phyloP scores from a whole-genome alignment of 1,140 invertebrate species.

The Drosophila kanapiae region DNA sequence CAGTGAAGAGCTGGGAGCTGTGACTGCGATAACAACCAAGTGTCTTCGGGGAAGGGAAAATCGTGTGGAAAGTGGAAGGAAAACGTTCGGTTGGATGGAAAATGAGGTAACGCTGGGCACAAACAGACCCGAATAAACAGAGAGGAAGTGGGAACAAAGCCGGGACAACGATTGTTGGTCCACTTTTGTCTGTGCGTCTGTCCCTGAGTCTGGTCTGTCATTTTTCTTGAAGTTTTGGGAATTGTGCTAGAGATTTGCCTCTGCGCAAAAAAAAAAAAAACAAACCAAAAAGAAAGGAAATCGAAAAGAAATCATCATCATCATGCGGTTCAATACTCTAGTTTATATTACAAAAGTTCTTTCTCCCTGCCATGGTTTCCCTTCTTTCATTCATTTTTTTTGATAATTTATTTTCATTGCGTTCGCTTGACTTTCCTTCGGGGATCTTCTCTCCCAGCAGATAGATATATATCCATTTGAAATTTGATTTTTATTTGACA shows the following conservation, averaged over 20 bases:
- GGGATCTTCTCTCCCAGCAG: constrained; percentile 19
- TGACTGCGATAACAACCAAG: constrained; percentile 43
- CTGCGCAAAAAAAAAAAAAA: not conserved
- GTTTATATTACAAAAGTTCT: constrained; percentile 80
- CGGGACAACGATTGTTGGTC: constrained; percentile 39
- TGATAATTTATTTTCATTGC: constrained; percentile 82
- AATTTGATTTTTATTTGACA: constrained; percentile 84
- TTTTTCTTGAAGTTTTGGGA: constrained; percentile 67
- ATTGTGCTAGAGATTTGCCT: constrained; percentile 70
- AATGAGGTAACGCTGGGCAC: constrained; percentile 69
- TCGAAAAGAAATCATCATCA: constrained; percentile 62
- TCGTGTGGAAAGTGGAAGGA: constrained; percentile 5
- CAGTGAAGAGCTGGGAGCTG: constrained; percentile 34
- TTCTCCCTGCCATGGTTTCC: constrained; percentile 10
- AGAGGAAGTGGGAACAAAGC: constrained; percentile 49
- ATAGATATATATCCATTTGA: constrained; percentile 74
- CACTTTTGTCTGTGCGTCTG: constrained; percentile 25
- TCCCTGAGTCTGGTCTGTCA: constrained; percentile 30
- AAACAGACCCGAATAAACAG: constrained; percentile 77
- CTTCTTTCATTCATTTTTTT: constrained; percentile 28
- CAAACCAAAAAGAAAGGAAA: not conserved
- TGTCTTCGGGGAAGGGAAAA: constrained; percentile 9
- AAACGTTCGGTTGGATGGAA: constrained; percentile 23
- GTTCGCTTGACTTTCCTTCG: constrained; percentile 66
- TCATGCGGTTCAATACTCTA: constrained; percentile 62